These are phyloP conservation scores for Eolophus roseicapilla DNA, from an alignment of 2,113 vertebrate species.

Conservation along the genomic window DNA sequence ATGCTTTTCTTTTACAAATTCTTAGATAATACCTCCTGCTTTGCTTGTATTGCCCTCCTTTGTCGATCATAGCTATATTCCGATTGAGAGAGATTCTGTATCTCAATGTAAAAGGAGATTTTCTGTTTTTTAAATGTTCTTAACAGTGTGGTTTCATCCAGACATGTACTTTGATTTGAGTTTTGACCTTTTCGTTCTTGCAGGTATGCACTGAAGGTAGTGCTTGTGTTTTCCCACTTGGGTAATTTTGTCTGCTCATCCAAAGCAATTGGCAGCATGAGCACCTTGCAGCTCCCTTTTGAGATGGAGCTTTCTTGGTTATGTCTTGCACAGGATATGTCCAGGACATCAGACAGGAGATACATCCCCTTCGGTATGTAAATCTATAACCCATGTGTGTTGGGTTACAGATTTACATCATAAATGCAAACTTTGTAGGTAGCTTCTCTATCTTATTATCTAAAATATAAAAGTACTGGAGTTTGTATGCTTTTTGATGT, in stretches of 20 bases:
- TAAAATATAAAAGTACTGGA: background rate
- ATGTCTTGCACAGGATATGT: background rate
- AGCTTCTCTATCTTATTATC: background rate
- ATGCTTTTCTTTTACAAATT: background rate
- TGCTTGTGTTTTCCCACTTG: background rate
- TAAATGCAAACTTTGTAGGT: background rate
- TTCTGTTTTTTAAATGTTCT: background rate
- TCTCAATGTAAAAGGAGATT: background rate
- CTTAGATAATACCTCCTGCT: background rate
- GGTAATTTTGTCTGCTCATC: background rate
- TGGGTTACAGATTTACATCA: background rate
- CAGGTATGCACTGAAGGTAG: background rate
- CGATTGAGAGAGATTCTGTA: background rate
- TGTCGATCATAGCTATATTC: background rate
- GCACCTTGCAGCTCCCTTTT: background rate
- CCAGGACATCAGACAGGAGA: background rate
- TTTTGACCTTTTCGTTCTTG: background rate
- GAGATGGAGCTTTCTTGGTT: background rate
- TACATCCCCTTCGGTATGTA: background rate
- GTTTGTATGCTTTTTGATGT: background rate
- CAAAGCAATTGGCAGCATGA: background rate
- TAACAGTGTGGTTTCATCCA: background rate
- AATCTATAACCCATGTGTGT: background rate
- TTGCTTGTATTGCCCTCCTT: background rate
- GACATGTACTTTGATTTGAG: background rate